Evolutionary conservation across 1,140 invertebrate species (phyloP), one percentile per base, ranked within the genome.

Genomic region (Mya arenaria): DNA sequence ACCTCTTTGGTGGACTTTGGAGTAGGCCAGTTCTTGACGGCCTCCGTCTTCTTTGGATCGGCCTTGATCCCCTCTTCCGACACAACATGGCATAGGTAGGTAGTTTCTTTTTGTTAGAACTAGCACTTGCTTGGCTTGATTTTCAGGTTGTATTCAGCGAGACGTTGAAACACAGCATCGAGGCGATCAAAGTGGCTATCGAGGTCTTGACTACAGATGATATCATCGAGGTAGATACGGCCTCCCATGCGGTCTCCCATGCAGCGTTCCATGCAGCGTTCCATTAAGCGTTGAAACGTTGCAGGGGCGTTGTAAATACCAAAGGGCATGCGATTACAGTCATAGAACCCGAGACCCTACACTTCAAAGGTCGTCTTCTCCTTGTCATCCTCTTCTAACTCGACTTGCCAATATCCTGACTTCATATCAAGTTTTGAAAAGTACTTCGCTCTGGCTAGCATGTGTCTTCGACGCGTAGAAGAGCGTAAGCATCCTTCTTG

Each of bases 361-460:
- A 65, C 58, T 36, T n/a, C 19, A 34, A 65, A 77, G 10, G 39
- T 62, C n/a, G 73, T 77, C 19, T 77, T 77, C 4, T 10, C 8
- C 28, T 65, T 77, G 30, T 77, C 73, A 13, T 52, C 5, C 23
- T 77, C 37, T 52, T 89, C 85, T 1, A 92, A 72, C 3, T 90
- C 37, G 0, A 73, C 52, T 71, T 71, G 68, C 68, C 68, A 71
- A n/a, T 52, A 71, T 6, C 68, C 44, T 25, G 23, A 17, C 4
- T 25, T 60, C 1, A 58, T 32, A 28, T 60, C 71, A 1, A 60
- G n/a, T 60, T 73, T 71, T 6, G 44, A 19, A 36, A 55, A 71
- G 30, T 71, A 71, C 30, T 36, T 71, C 1, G 44, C 1, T 13
- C 28, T 30, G 30, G 48, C 30, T 2, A 34, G 32, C n/a, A 36